phyloP scores from a whole-genome alignment of 2,113 vertebrate species.

The Pterocles burchelli region DNA sequence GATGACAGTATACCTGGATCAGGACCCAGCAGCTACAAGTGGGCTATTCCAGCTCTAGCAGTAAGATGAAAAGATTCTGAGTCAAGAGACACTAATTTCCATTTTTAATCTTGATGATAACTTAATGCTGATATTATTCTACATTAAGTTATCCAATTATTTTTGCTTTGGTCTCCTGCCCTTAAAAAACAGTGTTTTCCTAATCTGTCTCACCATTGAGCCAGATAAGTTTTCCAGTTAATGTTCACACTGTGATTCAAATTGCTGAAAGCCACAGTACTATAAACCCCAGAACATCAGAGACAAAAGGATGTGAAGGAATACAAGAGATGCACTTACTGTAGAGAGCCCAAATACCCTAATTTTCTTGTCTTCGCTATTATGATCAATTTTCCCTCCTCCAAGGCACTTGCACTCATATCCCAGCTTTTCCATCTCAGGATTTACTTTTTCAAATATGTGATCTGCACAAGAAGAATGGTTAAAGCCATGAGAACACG shows the following conservation, averaged over 20 bases:
- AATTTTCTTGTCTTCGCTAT: slow-evolving; percentile 84
- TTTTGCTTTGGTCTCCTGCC: not conserved
- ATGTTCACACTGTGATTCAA: not conserved
- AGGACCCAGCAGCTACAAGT: not conserved
- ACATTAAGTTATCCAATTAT: not conserved
- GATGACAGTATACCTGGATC: not conserved
- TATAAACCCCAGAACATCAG: not conserved
- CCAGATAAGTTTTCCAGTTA: not conserved
- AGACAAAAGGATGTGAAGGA: not conserved
- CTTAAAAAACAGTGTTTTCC: not conserved
- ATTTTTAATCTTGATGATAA: not conserved
- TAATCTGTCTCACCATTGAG: not conserved
- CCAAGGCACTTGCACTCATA: slow-evolving; percentile 86
- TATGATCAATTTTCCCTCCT: slow-evolving; percentile 90
- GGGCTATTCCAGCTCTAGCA: not conserved
- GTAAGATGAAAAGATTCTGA: not conserved
- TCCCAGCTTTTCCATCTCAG: slow-evolving; percentile 83
- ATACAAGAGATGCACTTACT: slow-evolving; percentile 69
- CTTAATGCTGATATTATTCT: not conserved
- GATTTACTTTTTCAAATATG: slow-evolving; percentile 87
- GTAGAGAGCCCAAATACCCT: slow-evolving; percentile 88
- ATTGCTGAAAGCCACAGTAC: not conserved
- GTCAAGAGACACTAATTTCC: not conserved
- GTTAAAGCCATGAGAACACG: not conserved
- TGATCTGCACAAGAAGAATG: slow-evolving; percentile 75